Evolutionary conservation across 2,113 vertebrate species (phyloP), one percentile per base, ranked within the genome.

Genomic region (Corythoichthys haematopterus): DNA sequence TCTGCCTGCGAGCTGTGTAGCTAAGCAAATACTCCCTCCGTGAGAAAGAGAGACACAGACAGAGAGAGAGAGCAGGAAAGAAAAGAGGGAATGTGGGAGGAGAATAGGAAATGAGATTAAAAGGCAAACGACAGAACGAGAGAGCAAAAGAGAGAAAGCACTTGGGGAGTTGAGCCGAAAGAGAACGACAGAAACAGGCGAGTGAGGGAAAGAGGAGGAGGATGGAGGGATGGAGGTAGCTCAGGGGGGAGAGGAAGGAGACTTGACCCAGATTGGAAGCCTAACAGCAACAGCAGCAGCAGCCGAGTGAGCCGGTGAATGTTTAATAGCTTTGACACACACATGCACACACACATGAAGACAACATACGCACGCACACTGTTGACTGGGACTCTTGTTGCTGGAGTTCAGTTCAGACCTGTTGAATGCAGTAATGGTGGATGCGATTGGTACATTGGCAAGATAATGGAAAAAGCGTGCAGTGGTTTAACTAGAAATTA

Each of bases 261-360:
- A 87, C 86, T 85, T 89, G 88, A 89, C 88, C 87, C 87, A 89
- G 87, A 89, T 89, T 87, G 88, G 79, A 79, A 86, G 85, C 79
- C 84, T 70, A 86, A 86, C 78, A 81, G 74, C 77, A 78, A 76
- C 80, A 70, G 70, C 75, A 77, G 80, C 70, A 87, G 88, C 84
- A 81, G 85, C 79, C 78, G 88, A 89, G 85, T 86, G 85, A 89
- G 85, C 82, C 77, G 78, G 85, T 89, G 88, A 89, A 88, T 89
- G 84, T 88, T 89, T 89, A 88, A 89, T 89, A 84, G 79, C 45
- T 46, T 68, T 64, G 55, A 80, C 78, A 75, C 77, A 70, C 76
- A 74, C 69, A 66, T 20, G 55, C 60, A 38, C 40, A 51, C 51
- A 59, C 62, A 46, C 56, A 63, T 67, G 51, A 58, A 53, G 66